These are phyloP conservation scores for Hiodon tergisus DNA, from an alignment of 2,113 vertebrate genomes.

Conservation along the genomic window DNA sequence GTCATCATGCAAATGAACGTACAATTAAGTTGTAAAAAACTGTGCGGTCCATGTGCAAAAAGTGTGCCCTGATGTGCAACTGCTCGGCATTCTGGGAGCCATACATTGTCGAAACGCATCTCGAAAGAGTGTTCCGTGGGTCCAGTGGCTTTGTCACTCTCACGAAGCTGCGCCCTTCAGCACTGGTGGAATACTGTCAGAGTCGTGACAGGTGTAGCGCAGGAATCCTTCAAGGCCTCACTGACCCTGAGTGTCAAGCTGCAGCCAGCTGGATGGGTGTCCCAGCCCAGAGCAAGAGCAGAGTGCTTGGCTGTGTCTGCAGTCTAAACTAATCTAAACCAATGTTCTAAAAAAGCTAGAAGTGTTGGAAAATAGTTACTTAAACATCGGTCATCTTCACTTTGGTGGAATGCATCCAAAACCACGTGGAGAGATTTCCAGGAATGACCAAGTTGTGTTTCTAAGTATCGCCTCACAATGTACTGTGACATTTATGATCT, in stretches of 20 bases:
- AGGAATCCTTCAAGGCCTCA: background rate
- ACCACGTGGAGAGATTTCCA: constrained; percentile 29
- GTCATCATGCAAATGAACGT: too few relatives aligned
- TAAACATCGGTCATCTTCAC: constrained; percentile 31
- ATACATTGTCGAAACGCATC: too few relatives aligned
- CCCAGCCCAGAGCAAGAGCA: constrained; percentile 8
- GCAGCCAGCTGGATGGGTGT: background rate
- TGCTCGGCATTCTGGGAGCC: too few relatives aligned
- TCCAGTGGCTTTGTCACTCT: too few relatives aligned
- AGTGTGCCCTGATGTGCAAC: too few relatives aligned
- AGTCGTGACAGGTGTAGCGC: background rate
- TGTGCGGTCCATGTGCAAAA: too few relatives aligned
- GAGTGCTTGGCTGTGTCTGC: constrained; percentile 12
- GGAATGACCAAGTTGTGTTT: constrained; percentile 28
- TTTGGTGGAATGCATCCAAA: constrained; percentile 28
- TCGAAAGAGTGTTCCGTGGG: too few relatives aligned
- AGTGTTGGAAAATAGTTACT: constrained; percentile 34
- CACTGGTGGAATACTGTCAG: too few relatives aligned
- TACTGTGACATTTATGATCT: constrained; percentile 4
- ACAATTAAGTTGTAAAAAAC: too few relatives aligned
- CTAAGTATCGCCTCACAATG: constrained; percentile 18
- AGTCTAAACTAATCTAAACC: constrained; percentile 26
- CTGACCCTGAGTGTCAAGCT: background rate
- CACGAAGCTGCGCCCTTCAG: too few relatives aligned
- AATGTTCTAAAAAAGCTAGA: constrained; percentile 17